Evolutionary conservation across 2,888 invertebrate genomes (phyloP), one percentile per base, ranked within the genome.

Genomic region (Aleiodes alternator): DNA sequence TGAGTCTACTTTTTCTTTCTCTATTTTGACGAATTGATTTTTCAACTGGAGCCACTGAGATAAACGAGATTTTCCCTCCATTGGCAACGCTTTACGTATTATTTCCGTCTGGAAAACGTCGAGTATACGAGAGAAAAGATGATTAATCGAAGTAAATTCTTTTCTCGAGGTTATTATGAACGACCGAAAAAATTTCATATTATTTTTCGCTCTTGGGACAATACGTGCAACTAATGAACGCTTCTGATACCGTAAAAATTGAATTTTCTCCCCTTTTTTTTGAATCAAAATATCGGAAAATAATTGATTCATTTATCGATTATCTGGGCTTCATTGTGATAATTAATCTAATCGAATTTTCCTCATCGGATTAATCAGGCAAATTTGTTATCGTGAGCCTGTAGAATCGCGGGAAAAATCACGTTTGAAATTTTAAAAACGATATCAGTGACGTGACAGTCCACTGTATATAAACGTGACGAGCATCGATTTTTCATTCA

Each of bases 21-120:
- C 9, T 11, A 59, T 43, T 31, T 64, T 73, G 68, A 73, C 66
- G 53, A 56, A 73, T 73, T 73, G 73, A 73, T 73, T 73, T 72
- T 73, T 55, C 34, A 56, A 66, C 56, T 48, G 56, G 53, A 55
- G 59, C 53, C 64, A 72, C 50, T 14, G 48, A 53, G 53, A 72
- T 50, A 38, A 73, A 68, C 8, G 31, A 68, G n/a, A 73, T 64
- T 72, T 64, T 53, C 64, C 34, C 64, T 64, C 72, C 29, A 72
- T 72, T 72, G 61, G 34, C 64, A 43, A 48, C 64, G 55, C 53
- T 64, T 53, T 59, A 53, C 61, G 61, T 61, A 61, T 51, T 57
- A 61, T 72, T 43, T 31, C 31, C 64, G 64, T 48, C 64, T 64
- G 69, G 69, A 53, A 56, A 59, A 71, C 34, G 71, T 57, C 59